Evolutionary conservation across 2,797 vertebrate species (phyloP).

Genomic region (Meda fulgida): DNA sequence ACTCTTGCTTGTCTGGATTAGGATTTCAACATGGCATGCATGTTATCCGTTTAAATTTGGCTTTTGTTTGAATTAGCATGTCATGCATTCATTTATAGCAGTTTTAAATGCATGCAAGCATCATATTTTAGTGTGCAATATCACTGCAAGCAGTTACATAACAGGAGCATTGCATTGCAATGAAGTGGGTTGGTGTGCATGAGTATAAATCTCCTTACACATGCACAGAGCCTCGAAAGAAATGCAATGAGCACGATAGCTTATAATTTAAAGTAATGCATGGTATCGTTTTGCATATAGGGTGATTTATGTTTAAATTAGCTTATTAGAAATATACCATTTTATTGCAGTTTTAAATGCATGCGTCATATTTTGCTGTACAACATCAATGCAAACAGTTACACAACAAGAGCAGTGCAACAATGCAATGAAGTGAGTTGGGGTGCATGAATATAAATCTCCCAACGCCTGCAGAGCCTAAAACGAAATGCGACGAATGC

Average conservation of each 20-base stretch:
- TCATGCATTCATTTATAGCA: not conserved
- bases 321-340: not conserved
- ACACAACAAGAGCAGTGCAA: not conserved
- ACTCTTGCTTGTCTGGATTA: constrained; percentile 8
- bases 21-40: not conserved
- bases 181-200: not conserved
- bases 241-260: not conserved
- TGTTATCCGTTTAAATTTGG: not conserved
- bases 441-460: not conserved
- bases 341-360: not conserved
- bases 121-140: not conserved
- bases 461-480: not conserved
- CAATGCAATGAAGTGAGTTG: not conserved
- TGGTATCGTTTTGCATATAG: not conserved
- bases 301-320: not conserved
- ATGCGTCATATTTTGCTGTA: not conserved
- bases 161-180: not conserved
- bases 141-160: not conserved
- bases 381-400: not conserved
- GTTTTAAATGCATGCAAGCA: not conserved
- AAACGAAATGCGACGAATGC: constrained; percentile 1
- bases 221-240: not conserved
- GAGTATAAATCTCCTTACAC: not conserved
- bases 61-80: not conserved
- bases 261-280: not conserved